These are phyloP conservation scores for Tetrao urogallus DNA, from an alignment of 2,113 vertebrate species.

Conservation along the genomic window DNA sequence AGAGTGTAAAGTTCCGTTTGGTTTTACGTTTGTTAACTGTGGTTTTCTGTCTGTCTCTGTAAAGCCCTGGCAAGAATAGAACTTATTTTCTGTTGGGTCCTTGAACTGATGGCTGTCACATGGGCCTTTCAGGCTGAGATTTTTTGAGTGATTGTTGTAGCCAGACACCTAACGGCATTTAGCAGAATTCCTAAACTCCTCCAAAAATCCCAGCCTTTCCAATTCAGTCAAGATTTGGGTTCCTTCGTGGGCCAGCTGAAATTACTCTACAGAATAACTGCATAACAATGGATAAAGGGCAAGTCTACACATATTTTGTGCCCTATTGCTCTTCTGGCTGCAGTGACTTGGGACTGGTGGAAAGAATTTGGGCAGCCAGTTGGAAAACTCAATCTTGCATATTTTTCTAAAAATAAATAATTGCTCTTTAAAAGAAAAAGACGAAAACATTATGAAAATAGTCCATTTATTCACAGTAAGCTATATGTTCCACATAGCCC, in stretches of 20 bases:
- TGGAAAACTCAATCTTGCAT: slow-evolving; percentile 3
- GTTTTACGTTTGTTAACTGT: not conserved
- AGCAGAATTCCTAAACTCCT: not conserved
- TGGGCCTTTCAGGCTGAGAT: not conserved
- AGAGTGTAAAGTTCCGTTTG: not conserved
- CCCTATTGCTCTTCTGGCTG: not conserved
- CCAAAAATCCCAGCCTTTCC: not conserved
- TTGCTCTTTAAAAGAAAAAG: not conserved
- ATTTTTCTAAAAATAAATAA: not conserved
- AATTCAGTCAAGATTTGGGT: not conserved
- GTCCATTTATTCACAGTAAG: not conserved
- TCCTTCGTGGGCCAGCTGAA: not conserved
- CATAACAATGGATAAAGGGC: not conserved
- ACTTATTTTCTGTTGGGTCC: not conserved
- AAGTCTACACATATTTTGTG: not conserved
- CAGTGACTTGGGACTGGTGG: not conserved
- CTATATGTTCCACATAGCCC: not conserved
- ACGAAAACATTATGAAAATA: not conserved
- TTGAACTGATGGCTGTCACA: not conserved
- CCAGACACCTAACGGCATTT: not conserved
- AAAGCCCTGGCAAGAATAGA: not conserved
- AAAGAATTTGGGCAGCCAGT: not conserved
- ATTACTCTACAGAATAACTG: not conserved
- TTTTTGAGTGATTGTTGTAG: not conserved
- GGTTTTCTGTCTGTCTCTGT: not conserved